Percentiles rank a stretch among this genome's conserved stretches.
Conservation (phyloP, 2,113 vertebrate species). For the Ammodytes marinus region DNA sequence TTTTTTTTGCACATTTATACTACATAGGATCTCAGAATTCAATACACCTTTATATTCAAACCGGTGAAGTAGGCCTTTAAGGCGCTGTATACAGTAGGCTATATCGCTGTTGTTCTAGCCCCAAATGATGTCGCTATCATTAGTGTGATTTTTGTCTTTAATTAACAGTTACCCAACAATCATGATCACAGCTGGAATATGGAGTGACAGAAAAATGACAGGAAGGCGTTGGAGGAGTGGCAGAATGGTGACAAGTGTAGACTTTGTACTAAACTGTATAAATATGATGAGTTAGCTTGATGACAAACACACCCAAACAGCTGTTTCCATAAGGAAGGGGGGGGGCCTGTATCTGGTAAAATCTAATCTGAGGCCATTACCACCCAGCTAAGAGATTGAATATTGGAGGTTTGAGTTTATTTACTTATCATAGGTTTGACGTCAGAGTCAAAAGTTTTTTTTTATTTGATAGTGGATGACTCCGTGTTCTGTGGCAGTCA, state of each 20-base stretch:
- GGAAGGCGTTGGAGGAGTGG: constrained; percentile 57
- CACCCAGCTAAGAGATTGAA: not conserved
- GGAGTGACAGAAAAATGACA: constrained; percentile 51
- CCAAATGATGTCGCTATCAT: constrained; percentile 63
- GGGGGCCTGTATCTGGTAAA: constrained; percentile 7
- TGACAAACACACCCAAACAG: constrained; percentile 61
- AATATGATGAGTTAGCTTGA: constrained; percentile 59
- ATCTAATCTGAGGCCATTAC: constrained; percentile 34
- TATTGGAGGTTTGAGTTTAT: constrained; percentile 1
- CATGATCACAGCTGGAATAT: constrained; percentile 38
- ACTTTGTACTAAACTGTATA: constrained; percentile 57
- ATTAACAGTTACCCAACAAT: constrained; percentile 67
- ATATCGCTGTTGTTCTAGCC: constrained; percentile 30
- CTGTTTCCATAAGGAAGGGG: constrained; percentile 40
- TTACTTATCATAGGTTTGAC: too few species aligned
- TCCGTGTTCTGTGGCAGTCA: too few species aligned
- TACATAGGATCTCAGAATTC: too few species aligned
- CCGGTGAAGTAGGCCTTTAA: too few species aligned
- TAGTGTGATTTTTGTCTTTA: constrained; percentile 59
- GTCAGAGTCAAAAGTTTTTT: too few species aligned
- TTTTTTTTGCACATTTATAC: too few species aligned
- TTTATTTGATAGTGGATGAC: too few species aligned
- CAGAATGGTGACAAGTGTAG: constrained; percentile 55
- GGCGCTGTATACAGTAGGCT: not conserved
- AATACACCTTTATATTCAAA: too few species aligned